Percentiles rank a stretch among this genome's conserved stretches.
Conservation (phyloP, 2,113 vertebrate species). For the Maccullochella peelii region DNA sequence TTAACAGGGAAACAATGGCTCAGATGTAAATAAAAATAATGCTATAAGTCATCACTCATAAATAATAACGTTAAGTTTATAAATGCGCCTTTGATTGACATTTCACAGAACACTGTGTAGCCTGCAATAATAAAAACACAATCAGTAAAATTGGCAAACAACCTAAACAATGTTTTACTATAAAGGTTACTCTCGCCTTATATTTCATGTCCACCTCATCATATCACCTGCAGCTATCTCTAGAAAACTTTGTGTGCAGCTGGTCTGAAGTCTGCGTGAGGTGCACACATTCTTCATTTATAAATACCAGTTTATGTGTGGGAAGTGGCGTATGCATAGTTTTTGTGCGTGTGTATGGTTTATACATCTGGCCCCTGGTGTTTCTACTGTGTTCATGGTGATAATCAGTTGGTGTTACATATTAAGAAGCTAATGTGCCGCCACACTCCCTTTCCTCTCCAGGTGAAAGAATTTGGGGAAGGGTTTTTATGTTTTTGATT, state of each 20-base stretch:
- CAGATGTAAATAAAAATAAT: background rate
- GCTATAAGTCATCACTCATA: no score
- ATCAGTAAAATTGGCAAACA: background rate
- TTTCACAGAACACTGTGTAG: background rate
- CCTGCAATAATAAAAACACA: no score
- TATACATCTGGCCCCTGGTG: no score
- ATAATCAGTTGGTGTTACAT: background rate
- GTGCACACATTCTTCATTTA: background rate
- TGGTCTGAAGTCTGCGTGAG: background rate
- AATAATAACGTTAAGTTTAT: background rate
- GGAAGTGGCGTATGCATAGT: background rate
- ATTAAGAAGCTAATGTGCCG: background rate
- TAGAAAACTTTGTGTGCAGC: background rate
- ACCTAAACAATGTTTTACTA: background rate
- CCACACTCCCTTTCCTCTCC: background rate
- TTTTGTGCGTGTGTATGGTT: no score
- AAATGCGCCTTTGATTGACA: background rate
- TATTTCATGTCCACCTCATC: background rate
- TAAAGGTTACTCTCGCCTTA: background rate
- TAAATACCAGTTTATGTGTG: background rate
- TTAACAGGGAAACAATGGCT: background rate
- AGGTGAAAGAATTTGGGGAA: background rate
- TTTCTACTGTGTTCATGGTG: background rate
- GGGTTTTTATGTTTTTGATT: background rate
- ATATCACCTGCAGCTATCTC: background rate